Evolutionary conservation across 2,888 invertebrate species (phyloP).

Genomic region (Drosophila ustulata): DNA sequence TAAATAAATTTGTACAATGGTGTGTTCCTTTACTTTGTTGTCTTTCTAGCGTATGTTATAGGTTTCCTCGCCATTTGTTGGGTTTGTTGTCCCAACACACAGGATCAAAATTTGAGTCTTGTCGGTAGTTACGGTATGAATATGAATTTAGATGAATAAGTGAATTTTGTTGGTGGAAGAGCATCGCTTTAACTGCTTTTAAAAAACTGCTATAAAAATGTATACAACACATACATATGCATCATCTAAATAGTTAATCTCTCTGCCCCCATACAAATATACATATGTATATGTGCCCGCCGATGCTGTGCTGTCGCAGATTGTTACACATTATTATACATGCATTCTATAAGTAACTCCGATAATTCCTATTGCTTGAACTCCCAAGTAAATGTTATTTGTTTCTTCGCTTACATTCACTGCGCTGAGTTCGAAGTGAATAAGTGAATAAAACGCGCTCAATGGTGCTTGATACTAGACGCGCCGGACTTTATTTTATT

Average conservation of each 20-base stretch:
- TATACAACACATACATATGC: too few species aligned
- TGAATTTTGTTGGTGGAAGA: too few species aligned
- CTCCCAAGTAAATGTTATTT: background rate
- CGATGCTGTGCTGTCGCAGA: background rate
- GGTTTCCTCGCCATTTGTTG: too few species aligned
- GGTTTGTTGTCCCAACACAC: too few species aligned
- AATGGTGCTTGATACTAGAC: slow-evolving; percentile 7
- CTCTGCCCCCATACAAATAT: background rate
- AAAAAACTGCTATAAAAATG: too few species aligned
- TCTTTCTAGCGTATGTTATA: too few species aligned
- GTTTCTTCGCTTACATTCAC: background rate
- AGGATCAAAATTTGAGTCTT: too few species aligned
- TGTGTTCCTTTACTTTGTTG: too few species aligned
- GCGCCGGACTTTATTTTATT: slow-evolving; percentile 8
- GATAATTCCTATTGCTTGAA: background rate
- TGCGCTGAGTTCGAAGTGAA: slow-evolving; percentile 1
- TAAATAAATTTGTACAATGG: background rate
- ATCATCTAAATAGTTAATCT: background rate
- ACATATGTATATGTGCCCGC: background rate
- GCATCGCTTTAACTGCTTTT: too few species aligned
- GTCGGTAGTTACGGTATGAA: too few species aligned
- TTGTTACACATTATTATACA: background rate
- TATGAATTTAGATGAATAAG: too few species aligned
- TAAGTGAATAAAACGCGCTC: background rate
- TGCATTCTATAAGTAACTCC: background rate